Evolutionary conservation across 2,113 vertebrate genomes (phyloP).

Genomic region (Ctenomys sociabilis): DNA sequence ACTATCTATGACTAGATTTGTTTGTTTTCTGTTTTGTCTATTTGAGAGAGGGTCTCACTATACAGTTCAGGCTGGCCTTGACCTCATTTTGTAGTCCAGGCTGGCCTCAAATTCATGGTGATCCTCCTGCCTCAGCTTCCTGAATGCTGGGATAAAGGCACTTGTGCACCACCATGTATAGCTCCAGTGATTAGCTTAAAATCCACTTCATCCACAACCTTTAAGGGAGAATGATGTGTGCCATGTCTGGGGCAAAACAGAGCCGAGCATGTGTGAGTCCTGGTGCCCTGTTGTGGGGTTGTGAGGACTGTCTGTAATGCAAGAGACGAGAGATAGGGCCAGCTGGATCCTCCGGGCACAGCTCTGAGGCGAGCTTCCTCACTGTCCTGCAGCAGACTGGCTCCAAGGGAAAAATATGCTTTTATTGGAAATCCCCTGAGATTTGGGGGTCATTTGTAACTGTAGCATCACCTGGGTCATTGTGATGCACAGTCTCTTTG

Average conservation of each 20-base stretch:
- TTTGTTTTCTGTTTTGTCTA: neutral
- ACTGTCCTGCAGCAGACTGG: neutral
- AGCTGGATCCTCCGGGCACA: neutral
- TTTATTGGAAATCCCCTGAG: neutral
- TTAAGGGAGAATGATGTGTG: neutral
- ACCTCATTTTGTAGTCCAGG: neutral
- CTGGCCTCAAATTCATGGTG: neutral
- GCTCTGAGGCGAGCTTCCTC: neutral
- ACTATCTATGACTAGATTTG: neutral
- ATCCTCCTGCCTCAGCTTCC: neutral
- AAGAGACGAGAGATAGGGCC: neutral
- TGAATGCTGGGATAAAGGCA: neutral
- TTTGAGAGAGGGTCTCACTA: neutral
- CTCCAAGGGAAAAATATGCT: neutral
- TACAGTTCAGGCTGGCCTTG: neutral
- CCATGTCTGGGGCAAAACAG: neutral
- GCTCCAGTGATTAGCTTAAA: neutral
- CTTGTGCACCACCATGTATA: neutral
- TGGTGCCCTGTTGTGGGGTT: neutral
- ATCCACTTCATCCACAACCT: neutral
- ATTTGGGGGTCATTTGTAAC: neutral
- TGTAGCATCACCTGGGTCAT: neutral
- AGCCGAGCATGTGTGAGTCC: neutral
- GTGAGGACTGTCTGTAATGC: neutral
- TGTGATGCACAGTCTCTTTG: neutral